Evolutionary conservation across 2,888 invertebrate genomes (phyloP).

Genomic region (Biston betularia): DNA sequence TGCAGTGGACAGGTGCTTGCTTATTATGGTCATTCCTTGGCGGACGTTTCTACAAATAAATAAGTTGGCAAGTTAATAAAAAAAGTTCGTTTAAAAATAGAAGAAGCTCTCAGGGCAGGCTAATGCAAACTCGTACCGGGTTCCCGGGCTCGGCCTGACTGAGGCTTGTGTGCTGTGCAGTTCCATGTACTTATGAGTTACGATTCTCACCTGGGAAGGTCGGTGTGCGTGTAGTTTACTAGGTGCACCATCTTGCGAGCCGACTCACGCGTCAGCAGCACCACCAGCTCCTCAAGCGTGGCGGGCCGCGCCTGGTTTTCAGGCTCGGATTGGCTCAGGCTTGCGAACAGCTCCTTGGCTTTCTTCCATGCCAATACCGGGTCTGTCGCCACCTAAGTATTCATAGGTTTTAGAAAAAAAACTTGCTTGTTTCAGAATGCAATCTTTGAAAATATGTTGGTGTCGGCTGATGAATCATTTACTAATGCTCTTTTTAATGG

Average conservation of each 20-base stretch:
- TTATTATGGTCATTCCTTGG: conserved; percentile 80
- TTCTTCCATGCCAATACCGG: conserved; percentile 91
- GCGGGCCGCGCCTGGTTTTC: conserved; percentile 94
- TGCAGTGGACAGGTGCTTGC: conserved; percentile 85
- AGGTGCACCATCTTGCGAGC: conserved; percentile 92
- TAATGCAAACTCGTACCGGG: too few relatives aligned
- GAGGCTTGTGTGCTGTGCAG: neutral
- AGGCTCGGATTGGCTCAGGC: conserved; percentile 92
- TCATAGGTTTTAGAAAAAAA: neutral
- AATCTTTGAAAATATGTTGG: too few relatives aligned
- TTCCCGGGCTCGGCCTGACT: too few relatives aligned
- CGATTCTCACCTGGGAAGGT: conserved; percentile 85
- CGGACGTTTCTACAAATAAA: conserved; percentile 75
- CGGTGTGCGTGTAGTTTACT: conserved; percentile 89
- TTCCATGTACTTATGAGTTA: neutral
- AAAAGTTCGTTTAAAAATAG: neutral
- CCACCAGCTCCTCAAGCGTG: conserved; percentile 91
- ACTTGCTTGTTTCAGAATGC: too few relatives aligned
- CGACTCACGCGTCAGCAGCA: conserved; percentile 91
- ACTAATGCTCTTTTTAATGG: too few relatives aligned
- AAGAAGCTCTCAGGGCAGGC: neutral
- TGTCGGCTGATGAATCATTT: too few relatives aligned
- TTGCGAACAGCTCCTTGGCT: conserved; percentile 91
- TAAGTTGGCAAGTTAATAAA: neutral
- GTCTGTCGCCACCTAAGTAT: conserved; percentile 90